Percentiles rank a stretch among this genome's conserved stretches.
Conservation (phyloP, 2,888 invertebrate species). For the Aphodius sticticus region DNA sequence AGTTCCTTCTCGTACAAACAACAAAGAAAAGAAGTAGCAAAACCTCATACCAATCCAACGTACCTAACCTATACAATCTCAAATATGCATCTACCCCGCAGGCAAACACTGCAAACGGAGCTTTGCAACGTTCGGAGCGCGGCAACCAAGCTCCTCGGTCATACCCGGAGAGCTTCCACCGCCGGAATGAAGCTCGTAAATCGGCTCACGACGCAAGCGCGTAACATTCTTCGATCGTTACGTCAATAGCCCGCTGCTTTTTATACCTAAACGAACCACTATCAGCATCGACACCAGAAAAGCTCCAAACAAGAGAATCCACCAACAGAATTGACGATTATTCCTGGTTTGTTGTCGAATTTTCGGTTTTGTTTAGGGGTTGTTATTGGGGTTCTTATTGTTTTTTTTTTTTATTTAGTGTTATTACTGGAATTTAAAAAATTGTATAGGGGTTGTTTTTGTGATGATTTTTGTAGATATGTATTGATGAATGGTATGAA, state of each 20-base stretch:
- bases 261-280: constrained; percentile 45
- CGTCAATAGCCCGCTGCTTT: constrained; percentile 39
- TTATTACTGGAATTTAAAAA: not conserved
- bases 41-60: not conserved
- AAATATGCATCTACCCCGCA: not conserved
- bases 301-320: constrained; percentile 20
- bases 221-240: constrained; percentile 36
- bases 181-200: constrained; percentile 33
- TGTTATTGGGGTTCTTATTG: no score
- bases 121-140: not conserved
- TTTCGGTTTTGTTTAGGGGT: not conserved
- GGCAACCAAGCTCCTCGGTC: not conserved
- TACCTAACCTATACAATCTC: not conserved
- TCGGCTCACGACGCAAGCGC: constrained; percentile 35
- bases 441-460: not conserved
- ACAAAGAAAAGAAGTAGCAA: not conserved
- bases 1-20: not conserved
- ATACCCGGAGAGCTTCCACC: constrained; percentile 13
- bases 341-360: not conserved
- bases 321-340: not conserved
- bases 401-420: no score
- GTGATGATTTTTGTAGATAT: not conserved
- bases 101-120: not conserved
- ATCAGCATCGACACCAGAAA: constrained; percentile 44
- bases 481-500: not conserved